Conservation (phyloP, 2,888 invertebrate species). For the Polyommatus iphigenia region DNA sequence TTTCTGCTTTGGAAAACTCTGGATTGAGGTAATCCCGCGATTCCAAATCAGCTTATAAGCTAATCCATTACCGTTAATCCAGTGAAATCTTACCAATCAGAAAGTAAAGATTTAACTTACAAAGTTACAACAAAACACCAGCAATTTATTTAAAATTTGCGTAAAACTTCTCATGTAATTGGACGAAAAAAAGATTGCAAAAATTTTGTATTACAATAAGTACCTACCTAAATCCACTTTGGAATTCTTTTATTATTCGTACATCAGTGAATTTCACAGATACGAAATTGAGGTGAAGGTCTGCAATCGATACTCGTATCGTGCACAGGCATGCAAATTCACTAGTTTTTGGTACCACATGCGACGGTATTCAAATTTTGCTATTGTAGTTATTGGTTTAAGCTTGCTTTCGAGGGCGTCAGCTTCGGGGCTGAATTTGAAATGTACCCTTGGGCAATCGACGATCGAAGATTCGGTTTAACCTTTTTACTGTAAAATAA, state of each 20-base stretch:
- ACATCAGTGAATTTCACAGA: neutral
- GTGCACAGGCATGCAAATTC: constrained; percentile 17
- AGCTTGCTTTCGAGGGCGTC: neutral
- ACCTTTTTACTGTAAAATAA: neutral
- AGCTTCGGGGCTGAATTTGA: neutral
- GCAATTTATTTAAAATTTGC: too few relatives aligned
- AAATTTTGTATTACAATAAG: too few relatives aligned
- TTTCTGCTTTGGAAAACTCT: neutral
- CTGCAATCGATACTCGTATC: constrained; percentile 1
- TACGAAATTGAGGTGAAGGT: constrained; percentile 1
- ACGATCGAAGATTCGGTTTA: neutral
- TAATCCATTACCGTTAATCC: neutral
- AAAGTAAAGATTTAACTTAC: too few relatives aligned
- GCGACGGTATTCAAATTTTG: constrained; percentile 11
- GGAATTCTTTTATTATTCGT: neutral
- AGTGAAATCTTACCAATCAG: neutral
- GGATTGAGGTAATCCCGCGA: neutral
- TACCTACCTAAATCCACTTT: neutral
- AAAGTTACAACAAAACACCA: too few relatives aligned
- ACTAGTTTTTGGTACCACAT: constrained; percentile 21
- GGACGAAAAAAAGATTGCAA: neutral
- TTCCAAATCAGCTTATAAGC: neutral
- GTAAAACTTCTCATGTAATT: neutral
- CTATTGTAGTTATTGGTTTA: constrained; percentile 15
- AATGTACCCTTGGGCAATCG: neutral